Percentiles rank a stretch among this genome's conserved stretches.
Conservation (phyloP, 2,113 vertebrate genomes). For the Rutilus rutilus region DNA sequence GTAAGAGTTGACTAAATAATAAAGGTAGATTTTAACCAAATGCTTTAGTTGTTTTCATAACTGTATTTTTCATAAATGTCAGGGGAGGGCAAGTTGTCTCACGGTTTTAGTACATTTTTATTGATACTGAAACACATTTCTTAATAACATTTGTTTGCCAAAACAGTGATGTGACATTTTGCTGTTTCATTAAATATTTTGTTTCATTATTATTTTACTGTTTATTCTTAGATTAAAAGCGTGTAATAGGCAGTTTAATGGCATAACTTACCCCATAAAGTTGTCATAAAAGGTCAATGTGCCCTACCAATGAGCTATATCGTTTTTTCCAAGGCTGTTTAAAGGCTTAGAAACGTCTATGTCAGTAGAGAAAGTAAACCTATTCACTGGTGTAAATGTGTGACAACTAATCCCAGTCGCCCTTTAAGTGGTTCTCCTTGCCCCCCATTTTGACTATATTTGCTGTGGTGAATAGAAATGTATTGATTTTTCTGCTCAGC, state of each 20-base stretch:
- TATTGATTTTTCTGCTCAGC: neutral
- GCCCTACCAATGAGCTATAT: neutral
- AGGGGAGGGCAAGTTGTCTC: neutral
- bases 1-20: neutral
- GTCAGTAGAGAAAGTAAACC: no score
- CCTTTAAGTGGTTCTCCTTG: no score
- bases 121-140: neutral
- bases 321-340: neutral
- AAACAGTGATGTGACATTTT: neutral
- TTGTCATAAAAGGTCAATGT: neutral
- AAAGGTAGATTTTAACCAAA: neutral
- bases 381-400: no score
- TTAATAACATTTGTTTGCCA: neutral
- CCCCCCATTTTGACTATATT: neutral
- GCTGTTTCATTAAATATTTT: neutral
- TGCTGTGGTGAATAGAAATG: slow-evolving; percentile 7
- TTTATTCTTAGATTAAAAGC: no score
- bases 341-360: neutral
- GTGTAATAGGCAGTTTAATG: neutral
- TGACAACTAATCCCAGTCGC: no score
- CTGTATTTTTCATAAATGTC: neutral
- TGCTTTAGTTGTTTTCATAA: no score
- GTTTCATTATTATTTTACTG: neutral
- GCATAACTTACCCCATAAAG: neutral
- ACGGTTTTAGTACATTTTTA: neutral